These are phyloP conservation scores for Tenrec ecaudatus DNA, from an alignment of 2,113 vertebrate species.

Conservation along the genomic window DNA sequence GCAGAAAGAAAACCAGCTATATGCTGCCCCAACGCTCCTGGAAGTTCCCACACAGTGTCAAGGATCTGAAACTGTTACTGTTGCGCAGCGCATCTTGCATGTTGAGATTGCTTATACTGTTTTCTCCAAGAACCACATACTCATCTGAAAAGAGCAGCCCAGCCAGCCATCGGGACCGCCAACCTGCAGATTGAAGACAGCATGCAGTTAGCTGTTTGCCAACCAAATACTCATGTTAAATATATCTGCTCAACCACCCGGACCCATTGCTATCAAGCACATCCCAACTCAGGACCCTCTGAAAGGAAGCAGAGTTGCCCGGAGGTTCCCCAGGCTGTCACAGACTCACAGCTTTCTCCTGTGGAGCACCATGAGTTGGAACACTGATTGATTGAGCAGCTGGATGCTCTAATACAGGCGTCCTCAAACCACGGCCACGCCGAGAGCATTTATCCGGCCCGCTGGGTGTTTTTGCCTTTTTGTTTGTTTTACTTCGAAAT, in stretches of 20 bases:
- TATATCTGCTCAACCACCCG: not conserved
- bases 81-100: not conserved
- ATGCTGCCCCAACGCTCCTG: not conserved
- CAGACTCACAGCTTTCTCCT: too few species aligned
- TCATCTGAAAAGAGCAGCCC: not conserved
- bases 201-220: not conserved
- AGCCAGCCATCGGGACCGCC: not conserved
- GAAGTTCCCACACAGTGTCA: not conserved
- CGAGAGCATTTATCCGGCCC: too few species aligned
- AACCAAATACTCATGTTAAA: constrained; percentile 19
- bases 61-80: not conserved
- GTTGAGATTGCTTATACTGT: not conserved
- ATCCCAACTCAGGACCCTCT: not conserved
- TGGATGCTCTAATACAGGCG: too few species aligned
- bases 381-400: too few species aligned
- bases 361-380: too few species aligned
- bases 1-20: not conserved
- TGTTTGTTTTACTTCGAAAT: too few species aligned
- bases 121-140: constrained; percentile 8
- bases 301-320: not conserved
- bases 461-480: too few species aligned
- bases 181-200: constrained; percentile 12
- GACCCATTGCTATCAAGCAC: not conserved
- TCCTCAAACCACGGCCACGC: too few species aligned
- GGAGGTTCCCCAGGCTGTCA: too few species aligned